These are phyloP conservation scores for Ommatoiulus sabulosus DNA, from an alignment of 2,888 invertebrate species.

Conservation along the genomic window DNA sequence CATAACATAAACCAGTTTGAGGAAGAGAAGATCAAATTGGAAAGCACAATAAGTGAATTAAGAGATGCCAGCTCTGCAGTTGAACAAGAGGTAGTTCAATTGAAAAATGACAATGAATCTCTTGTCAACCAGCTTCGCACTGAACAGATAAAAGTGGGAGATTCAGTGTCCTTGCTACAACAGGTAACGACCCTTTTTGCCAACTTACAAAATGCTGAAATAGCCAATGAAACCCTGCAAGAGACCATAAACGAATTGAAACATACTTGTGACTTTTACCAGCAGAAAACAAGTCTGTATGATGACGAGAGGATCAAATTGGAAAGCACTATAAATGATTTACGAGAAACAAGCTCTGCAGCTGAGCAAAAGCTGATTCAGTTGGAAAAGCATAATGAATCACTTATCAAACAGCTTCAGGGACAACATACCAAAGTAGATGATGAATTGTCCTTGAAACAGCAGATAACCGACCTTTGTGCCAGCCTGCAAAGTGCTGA, in stretches of 20 bases:
- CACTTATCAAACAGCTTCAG: not conserved
- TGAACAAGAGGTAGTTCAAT: not conserved
- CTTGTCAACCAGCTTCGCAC: not conserved
- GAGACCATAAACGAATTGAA: not conserved
- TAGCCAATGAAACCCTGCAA: not conserved
- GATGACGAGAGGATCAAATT: not conserved
- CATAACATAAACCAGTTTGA: not conserved
- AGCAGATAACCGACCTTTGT: not conserved
- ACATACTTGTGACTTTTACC: not conserved
- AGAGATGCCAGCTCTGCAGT: not conserved
- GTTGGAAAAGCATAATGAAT: constrained; percentile 4
- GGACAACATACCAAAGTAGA: not conserved
- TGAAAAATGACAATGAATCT: not conserved
- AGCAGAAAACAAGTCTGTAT: not conserved
- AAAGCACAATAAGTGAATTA: not conserved
- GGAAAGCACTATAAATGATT: not conserved
- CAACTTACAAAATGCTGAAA: not conserved
- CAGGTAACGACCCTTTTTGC: not conserved
- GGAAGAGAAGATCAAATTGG: not conserved
- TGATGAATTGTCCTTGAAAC: not conserved
- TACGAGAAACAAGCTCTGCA: not conserved
- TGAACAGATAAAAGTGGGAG: not conserved
- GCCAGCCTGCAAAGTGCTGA: not conserved
- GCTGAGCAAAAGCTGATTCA: not conserved
- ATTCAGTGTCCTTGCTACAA: not conserved